Evolutionary conservation across 1,140 invertebrate species (phyloP), one percentile per base, ranked within the genome.

Genomic region (Drosophila parvula): DNA sequence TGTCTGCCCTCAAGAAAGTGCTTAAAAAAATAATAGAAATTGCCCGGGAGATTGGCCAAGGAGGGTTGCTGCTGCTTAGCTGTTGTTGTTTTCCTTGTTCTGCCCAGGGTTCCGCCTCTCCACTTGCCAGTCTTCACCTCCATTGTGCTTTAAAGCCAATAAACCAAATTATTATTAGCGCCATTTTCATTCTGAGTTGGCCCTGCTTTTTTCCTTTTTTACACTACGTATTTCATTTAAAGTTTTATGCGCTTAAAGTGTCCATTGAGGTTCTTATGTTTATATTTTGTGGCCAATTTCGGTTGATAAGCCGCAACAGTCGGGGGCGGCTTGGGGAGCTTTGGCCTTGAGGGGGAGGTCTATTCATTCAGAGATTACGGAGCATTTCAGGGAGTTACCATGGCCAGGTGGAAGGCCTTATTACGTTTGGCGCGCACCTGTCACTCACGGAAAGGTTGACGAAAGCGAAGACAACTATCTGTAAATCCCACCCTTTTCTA

Each of bases 131-230:
- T 22, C 10, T 60, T 55, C 14, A 74, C 83, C 81, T 85, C 78
- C 86, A 88, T 91, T 90, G 90, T 81, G 81, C 81, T 90, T 91
- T 88, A 84, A 82, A 82, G 90, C 90, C 84, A 88, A 91, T 91
- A 91, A 91, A 91, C 83, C 81, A 91, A 91, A 91, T 91, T 91
- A 91, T 91, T 91, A 91, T 91, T 91, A 90, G 78, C 85, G 90
- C 83, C 81, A 91, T 91, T 85, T 78, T 84, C 81, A 74, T 85
- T 69, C 74, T 41, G 50, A 40, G 68, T 64, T 63, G 48, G 30
- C 43, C 18, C 28, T 38, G 32, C 16, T 36, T 51, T 32, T 38
- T 38, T 27, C 59, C 43, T 55, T 70, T 58, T 50, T 50, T 40
- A 32, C 74, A 78, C 78, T 86, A 56, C 62, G 78, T 81, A 86